Base-by-base conservation (phyloP, 1,140 invertebrate genomes). In the Atopsyche davidsoni region DNA sequence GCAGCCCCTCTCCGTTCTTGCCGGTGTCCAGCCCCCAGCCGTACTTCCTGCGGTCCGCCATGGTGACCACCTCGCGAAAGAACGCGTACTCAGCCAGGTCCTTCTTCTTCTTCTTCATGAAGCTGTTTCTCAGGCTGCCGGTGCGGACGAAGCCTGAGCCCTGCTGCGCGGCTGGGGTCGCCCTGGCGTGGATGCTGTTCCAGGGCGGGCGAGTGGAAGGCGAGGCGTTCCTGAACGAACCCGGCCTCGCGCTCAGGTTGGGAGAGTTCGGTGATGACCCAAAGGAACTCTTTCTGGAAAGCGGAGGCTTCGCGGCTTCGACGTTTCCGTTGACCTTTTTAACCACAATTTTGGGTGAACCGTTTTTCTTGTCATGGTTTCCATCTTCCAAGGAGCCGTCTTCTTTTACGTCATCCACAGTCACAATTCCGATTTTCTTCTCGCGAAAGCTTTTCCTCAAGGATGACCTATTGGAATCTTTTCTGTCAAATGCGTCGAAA, bases 1-100 rank as follows among this genome's bases (percentile, higher is more conserved):
- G 62, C 40, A 73, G 61, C 3, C 68, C 18, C 59, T 62, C 47
- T 67, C 70, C 25, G 66, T 67, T 40, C 64, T 69, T 55, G 60
- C 65, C 35, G 63, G 59, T 41, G 68, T 63, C 51, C 66, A 71
- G 46, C 67, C 67, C 54, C 70, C 68, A 57, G 21, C 66, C 70
- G 58, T 53, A 68, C 62, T 75, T 76, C 58, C 72, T 70, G 57
- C 72, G 69, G 28, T 77, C 60, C 19, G 77, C 75, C 54, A 78
- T 66, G 50, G 79, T 77, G 46, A 78, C 68, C 31, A 79, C 60
- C 53, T 72, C 69, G 24, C 69, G 66, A 77, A 77, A 79, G 32
- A 61, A 59, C 14, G 65, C 66, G 19, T 59, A 56, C 14, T 69
- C 69, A 56, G 68, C 64, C 6, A 42, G 34, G 41, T 38, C 48